Conservation (phyloP, 2,888 invertebrate species). For the Platyscelio sp. region DNA sequence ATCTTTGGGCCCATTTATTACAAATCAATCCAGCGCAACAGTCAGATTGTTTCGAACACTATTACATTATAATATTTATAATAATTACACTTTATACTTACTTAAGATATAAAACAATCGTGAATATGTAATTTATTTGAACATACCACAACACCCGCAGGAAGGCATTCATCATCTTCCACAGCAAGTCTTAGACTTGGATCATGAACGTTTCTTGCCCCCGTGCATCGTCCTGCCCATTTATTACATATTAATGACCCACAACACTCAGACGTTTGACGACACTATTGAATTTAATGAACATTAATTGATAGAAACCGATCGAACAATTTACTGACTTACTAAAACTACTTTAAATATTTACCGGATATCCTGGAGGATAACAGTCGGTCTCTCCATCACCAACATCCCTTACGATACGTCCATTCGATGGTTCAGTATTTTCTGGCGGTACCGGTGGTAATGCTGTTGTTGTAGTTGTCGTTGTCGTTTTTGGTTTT, state of each 20-base stretch:
- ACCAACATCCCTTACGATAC: background rate
- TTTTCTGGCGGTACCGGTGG: background rate
- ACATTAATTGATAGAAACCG: too few relatives aligned
- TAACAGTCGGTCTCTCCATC: constrained; percentile 13
- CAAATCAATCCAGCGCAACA: constrained; percentile 41
- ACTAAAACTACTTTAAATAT: background rate
- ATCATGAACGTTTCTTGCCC: background rate
- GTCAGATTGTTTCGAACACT: constrained; percentile 12
- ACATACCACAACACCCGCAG: constrained; percentile 19
- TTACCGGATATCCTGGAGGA: constrained; percentile 28
- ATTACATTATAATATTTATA: too few relatives aligned
- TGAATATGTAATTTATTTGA: background rate
- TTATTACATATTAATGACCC: constrained; percentile 35
- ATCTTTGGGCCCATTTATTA: constrained; percentile 40
- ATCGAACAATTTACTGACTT: too few relatives aligned
- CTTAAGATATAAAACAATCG: background rate
- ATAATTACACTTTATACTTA: too few relatives aligned
- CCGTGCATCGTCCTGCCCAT: constrained; percentile 40
- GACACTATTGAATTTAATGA: constrained; percentile 17
- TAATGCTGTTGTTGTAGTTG: background rate
- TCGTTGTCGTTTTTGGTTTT: constrained; percentile 11
- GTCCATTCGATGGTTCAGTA: too few relatives aligned
- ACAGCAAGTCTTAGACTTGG: constrained; percentile 12
- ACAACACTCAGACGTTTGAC: constrained; percentile 28
- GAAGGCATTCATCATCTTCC: background rate